Evolutionary conservation across 2,797 vertebrate species (phyloP), one percentile per base, ranked within the genome.

Genomic region (Coracias cyanogaster): DNA sequence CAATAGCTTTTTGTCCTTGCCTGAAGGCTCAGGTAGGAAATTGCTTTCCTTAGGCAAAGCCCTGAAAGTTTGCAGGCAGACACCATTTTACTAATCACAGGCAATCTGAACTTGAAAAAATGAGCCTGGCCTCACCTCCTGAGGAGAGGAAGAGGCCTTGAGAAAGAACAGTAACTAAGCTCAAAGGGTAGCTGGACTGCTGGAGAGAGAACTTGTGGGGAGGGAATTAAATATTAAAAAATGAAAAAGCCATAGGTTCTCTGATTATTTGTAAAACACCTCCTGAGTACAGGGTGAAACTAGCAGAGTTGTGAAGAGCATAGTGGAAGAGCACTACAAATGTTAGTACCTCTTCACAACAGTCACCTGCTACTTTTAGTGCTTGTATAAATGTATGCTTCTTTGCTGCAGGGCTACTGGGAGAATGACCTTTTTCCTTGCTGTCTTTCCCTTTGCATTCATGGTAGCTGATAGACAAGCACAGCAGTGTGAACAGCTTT

Each of bases 201-300:
- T 84, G 46, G 13, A 57, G 35, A 82, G 41, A 82, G n/a, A 41
- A 18, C 31, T 19, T 49, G 19, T 37, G 15, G 35, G 18, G 37
- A 73, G 12, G 7, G 6, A 79, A 88, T 90, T 66, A 83, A 95
- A 82, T 95, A 89, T 93, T 86, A 35, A 90, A 94, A 91, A 87
- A 35, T 64, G 7, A 45, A 61, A 71, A 76, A 84, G 29, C 6
- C 4, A n/a, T 52, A 61, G 37, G 31, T 26, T 85, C 4, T 84
- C 58, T 86, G 76, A 88, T 91, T 93, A 41, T 16, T 60, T 35
- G 37, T 25, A 51, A 66, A 94, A 82, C 24, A 82, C 58, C 28
- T 28, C 31, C 52, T 71, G 80, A 48, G 33, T 74, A 35, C 6
- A 39, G 39, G 39, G 17, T 72, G 48, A 52, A 90, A 41, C 8